Conservation (phyloP, 2,888 invertebrate genomes). For the Blomia tropicalis region DNA sequence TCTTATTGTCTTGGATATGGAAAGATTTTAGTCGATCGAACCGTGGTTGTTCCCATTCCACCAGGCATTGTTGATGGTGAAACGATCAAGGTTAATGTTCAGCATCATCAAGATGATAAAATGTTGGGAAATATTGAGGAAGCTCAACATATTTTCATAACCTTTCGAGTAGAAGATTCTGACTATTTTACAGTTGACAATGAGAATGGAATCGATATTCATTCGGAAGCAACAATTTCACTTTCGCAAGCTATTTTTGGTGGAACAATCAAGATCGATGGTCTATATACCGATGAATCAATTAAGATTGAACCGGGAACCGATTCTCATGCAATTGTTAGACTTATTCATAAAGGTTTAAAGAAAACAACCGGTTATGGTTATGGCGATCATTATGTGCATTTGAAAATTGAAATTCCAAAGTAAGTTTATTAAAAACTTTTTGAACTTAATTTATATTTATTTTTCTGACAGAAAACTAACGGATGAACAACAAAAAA, state of each 20-base stretch:
- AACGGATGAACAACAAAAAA: slow-evolving; percentile 60
- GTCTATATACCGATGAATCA: slow-evolving; percentile 77
- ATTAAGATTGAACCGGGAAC: slow-evolving; percentile 80
- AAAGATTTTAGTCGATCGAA: slow-evolving; percentile 67
- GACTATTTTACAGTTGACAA: slow-evolving; percentile 80
- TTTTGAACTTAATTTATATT: background rate
- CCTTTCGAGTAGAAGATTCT: slow-evolving; percentile 68
- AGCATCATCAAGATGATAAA: slow-evolving; percentile 48
- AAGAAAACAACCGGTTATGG: slow-evolving; percentile 76
- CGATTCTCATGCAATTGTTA: slow-evolving; percentile 72
- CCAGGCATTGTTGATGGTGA: slow-evolving; percentile 88
- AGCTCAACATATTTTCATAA: slow-evolving; percentile 53
- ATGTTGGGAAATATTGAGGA: background rate
- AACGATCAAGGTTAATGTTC: slow-evolving; percentile 81
- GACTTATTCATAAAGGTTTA: slow-evolving; percentile 75
- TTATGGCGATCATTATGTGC: slow-evolving; percentile 89
- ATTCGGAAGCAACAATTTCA: slow-evolving; percentile 79
- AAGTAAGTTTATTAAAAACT: slow-evolving; percentile 38
- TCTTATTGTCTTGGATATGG: slow-evolving; percentile 84
- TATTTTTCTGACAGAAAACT: slow-evolving; percentile 40
- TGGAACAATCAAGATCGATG: slow-evolving; percentile 75
- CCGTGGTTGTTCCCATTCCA: slow-evolving; percentile 80
- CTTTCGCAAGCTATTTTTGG: slow-evolving; percentile 82
- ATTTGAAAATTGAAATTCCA: slow-evolving; percentile 73
- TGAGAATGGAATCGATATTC: slow-evolving; percentile 53